Evolutionary conservation across 2,888 invertebrate genomes (phyloP), one percentile per base, ranked within the genome.

Genomic region (Brachycybe producta): DNA sequence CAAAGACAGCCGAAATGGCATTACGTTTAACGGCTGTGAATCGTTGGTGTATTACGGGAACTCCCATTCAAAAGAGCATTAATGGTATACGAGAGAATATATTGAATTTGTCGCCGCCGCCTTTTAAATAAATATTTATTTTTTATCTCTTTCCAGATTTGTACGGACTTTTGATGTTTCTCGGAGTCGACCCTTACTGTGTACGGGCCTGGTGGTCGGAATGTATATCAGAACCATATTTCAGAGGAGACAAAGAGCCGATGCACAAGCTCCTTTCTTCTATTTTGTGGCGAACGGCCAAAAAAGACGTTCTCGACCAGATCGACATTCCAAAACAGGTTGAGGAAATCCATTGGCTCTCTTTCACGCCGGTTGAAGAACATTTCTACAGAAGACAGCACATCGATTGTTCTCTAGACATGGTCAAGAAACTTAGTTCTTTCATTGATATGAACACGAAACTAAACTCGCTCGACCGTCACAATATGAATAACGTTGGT

Each of bases 21-120:
- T 61, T 69, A 40, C 67, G 71, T 54, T 62, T 82, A 35, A 59
- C 61, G 54, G 75, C 79, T 7, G 63, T 75, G 2, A 76, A 80
- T 65, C 72, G 79, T 41, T 85, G 85, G 84, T 78, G 78, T 13
- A 72, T 80, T 1, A 82, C 82, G 3, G 84, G 85, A 21, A 85
- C 84, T 0, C 80, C 81, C 0, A 70, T 80, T 43, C 76, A 78
- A 60, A 73, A 73, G 49, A 68, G 70, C 19, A 63, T 77, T 17
- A 67, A 73, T 59, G 77, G 76, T 71, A 54, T 45, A 30, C 30
- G n/a, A n/a, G n/a, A n/a, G n/a, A n/a, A n/a, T n/a, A n/a, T n/a
- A n/a, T n/a, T n/a, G n/a, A n/a, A n/a, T n/a, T 15, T 17, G 4
- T 42, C 5, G 8, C 11, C 3, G 13, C 15, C 26, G n/a, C 11